A percentile compares a stretch with the other conserved stretches of the same genome.
Conservation (phyloP, 1,140 invertebrate genomes). For the Rhyacophila brunnea region DNA sequence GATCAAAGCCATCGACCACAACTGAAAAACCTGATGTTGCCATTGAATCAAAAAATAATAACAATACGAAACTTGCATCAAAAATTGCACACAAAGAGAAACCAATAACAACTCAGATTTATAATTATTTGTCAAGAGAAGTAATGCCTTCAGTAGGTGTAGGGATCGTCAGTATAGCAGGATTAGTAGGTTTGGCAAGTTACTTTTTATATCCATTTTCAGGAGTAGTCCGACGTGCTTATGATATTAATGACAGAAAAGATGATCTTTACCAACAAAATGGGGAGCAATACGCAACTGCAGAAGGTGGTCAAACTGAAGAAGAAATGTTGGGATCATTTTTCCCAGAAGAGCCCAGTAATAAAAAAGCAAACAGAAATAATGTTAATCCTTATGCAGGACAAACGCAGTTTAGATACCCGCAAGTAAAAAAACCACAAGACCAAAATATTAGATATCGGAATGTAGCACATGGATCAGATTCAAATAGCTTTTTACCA, state of each 20-base stretch:
- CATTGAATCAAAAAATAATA: conserved; percentile 52
- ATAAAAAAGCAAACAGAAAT: conserved; percentile 9
- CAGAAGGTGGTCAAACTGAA: conserved; percentile 65
- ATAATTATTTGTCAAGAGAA: conserved; percentile 74
- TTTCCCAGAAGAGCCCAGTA: conserved; percentile 46
- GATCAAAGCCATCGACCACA: conserved; percentile 39
- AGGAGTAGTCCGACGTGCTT: conserved; percentile 63
- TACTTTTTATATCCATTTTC: conserved; percentile 75
- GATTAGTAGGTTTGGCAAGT: conserved; percentile 69
- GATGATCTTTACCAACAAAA: conserved; percentile 65
- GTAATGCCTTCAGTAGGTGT: conserved; percentile 78
- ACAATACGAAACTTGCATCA: conserved; percentile 49
- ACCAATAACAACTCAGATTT: conserved; percentile 69
- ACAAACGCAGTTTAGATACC: conserved; percentile 46
- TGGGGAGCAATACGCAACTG: conserved; percentile 60
- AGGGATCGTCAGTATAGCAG: conserved; percentile 68
- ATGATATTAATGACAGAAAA: conserved; percentile 59
- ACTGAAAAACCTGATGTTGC: conserved; percentile 53
- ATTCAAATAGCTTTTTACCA: conserved; percentile 44
- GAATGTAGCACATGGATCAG: conserved; percentile 43
- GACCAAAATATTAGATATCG: conserved; percentile 49
- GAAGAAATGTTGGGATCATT: conserved; percentile 73
- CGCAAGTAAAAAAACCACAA: conserved; percentile 43
- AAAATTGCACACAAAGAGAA: conserved; percentile 49
- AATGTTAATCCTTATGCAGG: conserved; percentile 47